These are phyloP conservation scores for Maccullochella peelii DNA, from an alignment of 2,113 vertebrate species.

Conservation along the genomic window DNA sequence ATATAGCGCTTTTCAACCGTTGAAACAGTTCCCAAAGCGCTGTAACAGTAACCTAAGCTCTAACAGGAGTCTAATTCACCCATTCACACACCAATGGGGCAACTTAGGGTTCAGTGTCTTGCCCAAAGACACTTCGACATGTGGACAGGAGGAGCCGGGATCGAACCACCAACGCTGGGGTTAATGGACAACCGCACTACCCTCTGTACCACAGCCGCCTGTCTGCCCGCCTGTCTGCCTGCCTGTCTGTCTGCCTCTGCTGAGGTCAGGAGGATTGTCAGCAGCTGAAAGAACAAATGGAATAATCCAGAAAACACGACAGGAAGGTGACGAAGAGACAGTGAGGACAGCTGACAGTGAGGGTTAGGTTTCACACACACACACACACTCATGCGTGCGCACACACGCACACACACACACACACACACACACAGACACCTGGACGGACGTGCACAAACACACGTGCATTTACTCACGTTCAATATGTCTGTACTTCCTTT, in stretches of 20 bases:
- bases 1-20: too few relatives aligned
- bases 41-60: too few relatives aligned
- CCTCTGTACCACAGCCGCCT: too few relatives aligned
- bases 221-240: neutral
- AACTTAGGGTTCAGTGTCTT: too few relatives aligned
- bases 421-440: neutral
- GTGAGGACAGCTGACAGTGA: constrained; percentile 55
- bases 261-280: constrained; percentile 60
- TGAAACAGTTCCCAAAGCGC: too few relatives aligned
- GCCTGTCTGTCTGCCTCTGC: neutral
- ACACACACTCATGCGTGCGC: constrained; percentile 16
- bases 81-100: too few relatives aligned
- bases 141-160: too few relatives aligned
- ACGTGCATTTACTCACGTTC: neutral
- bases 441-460: neutral
- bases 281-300: constrained; percentile 70
- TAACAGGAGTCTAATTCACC: too few relatives aligned
- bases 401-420: neutral
- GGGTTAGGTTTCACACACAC: constrained; percentile 43
- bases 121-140: too few relatives aligned
- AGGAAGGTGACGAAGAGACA: constrained; percentile 47
- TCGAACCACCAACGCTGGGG: too few relatives aligned
- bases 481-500: neutral
- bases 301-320: constrained; percentile 65
- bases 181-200: too few relatives aligned